Evolutionary conservation across 2,888 invertebrate genomes (phyloP), one percentile per base, ranked within the genome.

Genomic region (Drosophila niveifrons): DNA sequence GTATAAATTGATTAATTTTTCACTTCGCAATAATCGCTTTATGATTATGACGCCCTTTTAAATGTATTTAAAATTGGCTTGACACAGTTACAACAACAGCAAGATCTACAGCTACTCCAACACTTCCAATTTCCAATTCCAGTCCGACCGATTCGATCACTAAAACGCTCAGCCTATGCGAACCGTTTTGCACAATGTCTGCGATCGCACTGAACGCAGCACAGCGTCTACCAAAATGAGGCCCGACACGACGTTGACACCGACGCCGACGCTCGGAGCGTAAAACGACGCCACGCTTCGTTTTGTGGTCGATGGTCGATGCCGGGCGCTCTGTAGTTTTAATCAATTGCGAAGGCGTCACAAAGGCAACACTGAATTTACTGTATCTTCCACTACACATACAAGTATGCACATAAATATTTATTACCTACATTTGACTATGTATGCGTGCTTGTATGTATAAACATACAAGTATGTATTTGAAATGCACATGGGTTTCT

Each of bases 121-220:
- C 29, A 34, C 57, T 66, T 75, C 18, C 55, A 55, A 39, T 23
- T 65, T 70, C 41, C 64, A 65, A 65, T 52, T 66, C 44, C 53
- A 61, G 43, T 18, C 31, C 28, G 11, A 13, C 39, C 46, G 39
- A 34, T 29, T n/a, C 36, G 31, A 56, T 23, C n/a, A 36, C 23
- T 53, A 48, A 31, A 31, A 59, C 8, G 6, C 36, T 6, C 29
- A 56, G 48, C n/a, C 50, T 43, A 73, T 64, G 61, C 55, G 64
- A 74, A 82, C 80, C 71, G 88, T 73, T 78, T 68, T 73, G 74
- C 64, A 77, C 84, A 82, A 90, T 76, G 90, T 77, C 84, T 90
- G 80, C 78, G 89, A 89, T 85, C 89, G 73, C 70, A 89, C 88
- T 88, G 82, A 82, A 66, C 48, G 50, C 53, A 53, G 44, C 23